Evolutionary conservation across 2,888 invertebrate species (phyloP), one percentile per base, ranked within the genome.

Genomic region (Aproaerema taeniolella): DNA sequence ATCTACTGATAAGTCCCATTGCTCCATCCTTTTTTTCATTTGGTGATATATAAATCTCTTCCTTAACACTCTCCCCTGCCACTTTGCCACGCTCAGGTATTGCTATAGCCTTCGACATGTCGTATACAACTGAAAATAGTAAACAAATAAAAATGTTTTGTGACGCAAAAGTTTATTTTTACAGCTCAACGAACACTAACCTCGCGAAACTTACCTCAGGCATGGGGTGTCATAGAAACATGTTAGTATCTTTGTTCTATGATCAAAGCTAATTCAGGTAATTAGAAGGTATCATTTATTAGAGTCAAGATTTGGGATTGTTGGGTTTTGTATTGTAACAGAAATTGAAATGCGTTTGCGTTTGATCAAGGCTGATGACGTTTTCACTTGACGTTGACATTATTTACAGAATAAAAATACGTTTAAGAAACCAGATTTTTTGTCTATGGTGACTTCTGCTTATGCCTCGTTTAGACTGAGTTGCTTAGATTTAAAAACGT

Each of bases 131-230:
- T 64, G 55, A 64, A 78, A 79, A 73, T 69, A 55, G 67, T 78
- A 80, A 79, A 81, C 76, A 82, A 70, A 68, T 71, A 66, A 42
- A 59, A 49, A 78, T 77, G 82, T 80, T 75, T 78, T 78, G 69
- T 81, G 82, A 83, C 81, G 81, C 78, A 81, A 60, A 68, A 69
- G 68, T 77, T 77, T 81, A 80, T 78, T 83, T 80, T 73, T 69
- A 71, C 58, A 65, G 49, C 50, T 52, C 55, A 46, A 39, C 37
- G 11, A 2, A 16, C 34, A 35, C 13, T 38, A 36, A 39, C 33
- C 26, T 33, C 29, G 16, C 15, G 29, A 37, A 44, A 42, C 68
- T 64, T 58, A 75, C 76, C 70, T 73, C 62, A 52, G 42, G 14
- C 35, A 45, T 45, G 45, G 50, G 49, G 45, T 58, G 71, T 81